phyloP scores from a whole-genome alignment of 2,888 invertebrate species.

The Cloeon dipterum region DNA sequence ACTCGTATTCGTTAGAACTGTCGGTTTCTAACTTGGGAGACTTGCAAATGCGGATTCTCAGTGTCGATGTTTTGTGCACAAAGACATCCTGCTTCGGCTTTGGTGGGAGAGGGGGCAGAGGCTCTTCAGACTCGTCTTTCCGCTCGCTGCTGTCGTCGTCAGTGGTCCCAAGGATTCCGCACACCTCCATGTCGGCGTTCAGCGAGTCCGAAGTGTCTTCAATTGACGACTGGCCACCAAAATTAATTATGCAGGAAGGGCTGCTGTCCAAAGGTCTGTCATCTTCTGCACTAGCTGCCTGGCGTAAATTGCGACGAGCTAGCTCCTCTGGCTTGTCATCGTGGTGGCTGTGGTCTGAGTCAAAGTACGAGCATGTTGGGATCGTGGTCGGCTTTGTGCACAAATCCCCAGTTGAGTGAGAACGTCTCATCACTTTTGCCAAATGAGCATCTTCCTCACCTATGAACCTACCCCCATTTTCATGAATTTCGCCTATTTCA shows the following conservation, averaged over 20 bases:
- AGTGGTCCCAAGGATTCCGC: slow-evolving; percentile 19
- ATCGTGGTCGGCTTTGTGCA: slow-evolving; percentile 15
- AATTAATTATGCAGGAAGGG: slow-evolving; percentile 7
- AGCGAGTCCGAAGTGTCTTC: slow-evolving; percentile 21
- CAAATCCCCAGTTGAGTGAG: slow-evolving; percentile 26
- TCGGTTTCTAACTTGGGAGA: slow-evolving; percentile 19
- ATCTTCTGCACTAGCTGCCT: neutral
- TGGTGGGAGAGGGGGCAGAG: slow-evolving; percentile 13
- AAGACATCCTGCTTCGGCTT: slow-evolving; percentile 18
- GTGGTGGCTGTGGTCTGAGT: slow-evolving; percentile 26
- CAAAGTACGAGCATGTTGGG: slow-evolving; percentile 15
- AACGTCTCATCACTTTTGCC: slow-evolving; percentile 14
- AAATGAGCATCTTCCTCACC: neutral
- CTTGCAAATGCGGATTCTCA: slow-evolving; percentile 10
- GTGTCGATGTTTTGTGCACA: neutral
- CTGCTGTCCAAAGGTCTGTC: slow-evolving; percentile 4
- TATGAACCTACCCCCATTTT: slow-evolving; percentile 15
- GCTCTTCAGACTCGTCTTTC: neutral
- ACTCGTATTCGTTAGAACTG: slow-evolving; percentile 28
- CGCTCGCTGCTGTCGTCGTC: slow-evolving; percentile 5
- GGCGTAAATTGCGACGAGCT: slow-evolving; percentile 13
- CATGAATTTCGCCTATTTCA: slow-evolving; percentile 27
- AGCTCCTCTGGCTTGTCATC: slow-evolving; percentile 26
- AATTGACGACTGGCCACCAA: slow-evolving; percentile 21
- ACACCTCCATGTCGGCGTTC: slow-evolving; percentile 24